Evolutionary conservation across 2,797 vertebrate species (phyloP).

Genomic region (Enteromius argenteus): DNA sequence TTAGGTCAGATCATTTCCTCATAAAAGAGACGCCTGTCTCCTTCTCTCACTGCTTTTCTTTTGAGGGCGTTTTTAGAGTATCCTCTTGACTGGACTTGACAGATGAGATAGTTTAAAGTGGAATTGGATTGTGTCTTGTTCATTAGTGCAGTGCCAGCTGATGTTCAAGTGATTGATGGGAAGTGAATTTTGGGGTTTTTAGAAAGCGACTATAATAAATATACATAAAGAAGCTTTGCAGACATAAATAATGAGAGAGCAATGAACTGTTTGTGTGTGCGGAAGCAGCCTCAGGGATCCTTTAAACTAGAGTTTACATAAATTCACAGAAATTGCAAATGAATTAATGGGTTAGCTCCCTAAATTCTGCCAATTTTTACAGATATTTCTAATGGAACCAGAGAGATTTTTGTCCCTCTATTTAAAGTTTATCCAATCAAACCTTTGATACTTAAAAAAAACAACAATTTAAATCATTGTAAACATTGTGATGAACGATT

Average conservation of each 20-base stretch:
- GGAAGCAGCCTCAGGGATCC: neutral
- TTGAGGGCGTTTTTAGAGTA: conserved; percentile 6
- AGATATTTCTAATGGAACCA: neutral
- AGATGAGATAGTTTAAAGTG: conserved; percentile 43
- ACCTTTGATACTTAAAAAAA: neutral
- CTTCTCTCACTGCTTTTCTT: conserved; percentile 4
- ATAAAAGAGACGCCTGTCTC: conserved; percentile 17
- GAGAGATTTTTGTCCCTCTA: neutral
- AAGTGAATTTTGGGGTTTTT: conserved; percentile 10
- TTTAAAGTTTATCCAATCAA: neutral
- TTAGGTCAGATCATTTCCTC: conserved; percentile 20
- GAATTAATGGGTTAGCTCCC: neutral
- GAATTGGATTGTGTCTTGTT: conserved; percentile 38
- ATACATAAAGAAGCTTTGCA: conserved; percentile 10
- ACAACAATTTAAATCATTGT: neutral
- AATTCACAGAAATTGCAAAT: neutral
- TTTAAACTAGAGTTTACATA: neutral
- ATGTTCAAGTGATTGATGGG: conserved; percentile 21
- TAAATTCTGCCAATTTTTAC: neutral
- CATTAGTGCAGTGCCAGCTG: conserved; percentile 21
- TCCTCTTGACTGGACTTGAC: conserved; percentile 40
- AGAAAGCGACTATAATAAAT: conserved; percentile 12
- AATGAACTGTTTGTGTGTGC: neutral
- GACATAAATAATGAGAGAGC: conserved; percentile 20
- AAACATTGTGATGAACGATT: neutral